phyloP scores from a whole-genome alignment of 2,113 vertebrate genomes.

The Actenoides lindsayi region DNA sequence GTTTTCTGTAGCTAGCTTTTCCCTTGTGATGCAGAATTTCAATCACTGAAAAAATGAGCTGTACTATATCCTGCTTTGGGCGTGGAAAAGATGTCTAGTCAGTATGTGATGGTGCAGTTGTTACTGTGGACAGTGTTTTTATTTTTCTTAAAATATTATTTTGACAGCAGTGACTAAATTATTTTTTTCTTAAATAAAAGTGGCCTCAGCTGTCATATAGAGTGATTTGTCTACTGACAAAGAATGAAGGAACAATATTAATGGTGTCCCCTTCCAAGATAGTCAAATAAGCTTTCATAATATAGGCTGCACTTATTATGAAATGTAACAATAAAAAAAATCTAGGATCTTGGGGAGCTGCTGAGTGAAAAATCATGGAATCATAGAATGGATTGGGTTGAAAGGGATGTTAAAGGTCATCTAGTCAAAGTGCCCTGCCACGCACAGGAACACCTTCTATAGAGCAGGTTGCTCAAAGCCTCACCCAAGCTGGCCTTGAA shows the following conservation, averaged over 20 bases:
- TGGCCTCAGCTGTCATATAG: background rate
- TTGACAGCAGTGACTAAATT: background rate
- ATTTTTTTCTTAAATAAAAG: background rate
- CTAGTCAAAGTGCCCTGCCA: background rate
- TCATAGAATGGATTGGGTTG: background rate
- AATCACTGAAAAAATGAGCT: background rate
- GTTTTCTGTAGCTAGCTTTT: background rate
- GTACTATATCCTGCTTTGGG: background rate
- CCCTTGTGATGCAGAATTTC: background rate
- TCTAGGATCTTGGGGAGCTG: background rate
- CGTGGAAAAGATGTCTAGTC: background rate
- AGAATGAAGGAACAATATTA: background rate
- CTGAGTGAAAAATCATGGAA: background rate
- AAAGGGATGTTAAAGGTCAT: background rate
- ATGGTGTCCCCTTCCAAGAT: background rate
- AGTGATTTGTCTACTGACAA: background rate
- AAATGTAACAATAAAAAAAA: background rate
- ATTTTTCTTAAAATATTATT: conserved; percentile 1
- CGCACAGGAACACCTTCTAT: background rate
- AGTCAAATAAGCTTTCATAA: background rate
- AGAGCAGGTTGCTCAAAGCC: background rate
- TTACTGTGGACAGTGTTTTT: background rate
- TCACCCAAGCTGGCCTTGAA: background rate
- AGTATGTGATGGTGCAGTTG: background rate
- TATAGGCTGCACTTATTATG: background rate